Percentiles rank a stretch among this genome's conserved stretches.
These are phyloP conservation scores for Vanessa atalanta DNA, from an alignment of 1,140 invertebrate species.

Conservation along the genomic window DNA sequence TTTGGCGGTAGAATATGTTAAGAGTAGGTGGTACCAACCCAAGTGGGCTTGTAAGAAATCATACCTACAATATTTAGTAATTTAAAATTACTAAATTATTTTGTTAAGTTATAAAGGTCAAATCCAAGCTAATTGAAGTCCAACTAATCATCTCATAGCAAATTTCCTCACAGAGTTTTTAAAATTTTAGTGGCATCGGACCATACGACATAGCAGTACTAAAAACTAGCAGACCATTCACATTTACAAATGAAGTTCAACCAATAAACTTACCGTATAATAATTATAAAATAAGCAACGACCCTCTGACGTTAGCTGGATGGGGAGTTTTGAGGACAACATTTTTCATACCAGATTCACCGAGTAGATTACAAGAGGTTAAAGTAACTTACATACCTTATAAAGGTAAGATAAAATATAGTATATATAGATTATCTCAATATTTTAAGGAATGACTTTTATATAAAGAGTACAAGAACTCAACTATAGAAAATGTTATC, in stretches of 20 bases:
- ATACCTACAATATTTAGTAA: too few species aligned
- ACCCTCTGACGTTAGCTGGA: constrained; percentile 60
- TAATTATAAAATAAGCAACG: constrained; percentile 46
- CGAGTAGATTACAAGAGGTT: constrained; percentile 73
- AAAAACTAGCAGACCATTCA: constrained; percentile 79
- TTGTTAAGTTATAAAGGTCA: too few species aligned
- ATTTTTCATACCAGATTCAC: constrained; percentile 60
- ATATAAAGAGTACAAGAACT: too few species aligned
- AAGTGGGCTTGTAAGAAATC: too few species aligned
- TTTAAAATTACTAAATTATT: too few species aligned
- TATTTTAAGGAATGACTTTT: too few species aligned
- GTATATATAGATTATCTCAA: background rate
- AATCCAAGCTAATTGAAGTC: too few species aligned
- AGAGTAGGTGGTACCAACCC: too few species aligned
- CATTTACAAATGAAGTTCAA: constrained; percentile 79
- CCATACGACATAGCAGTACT: constrained; percentile 85
- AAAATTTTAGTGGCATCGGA: constrained; percentile 66
- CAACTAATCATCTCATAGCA: too few species aligned
- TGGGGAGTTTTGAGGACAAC: constrained; percentile 71
- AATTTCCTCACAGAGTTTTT: background rate
- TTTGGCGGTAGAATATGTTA: too few species aligned
- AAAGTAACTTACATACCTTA: constrained; percentile 67
- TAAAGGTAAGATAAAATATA: constrained; percentile 53
- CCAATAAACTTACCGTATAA: constrained; percentile 74
- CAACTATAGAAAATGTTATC: too few species aligned